phyloP scores from a whole-genome alignment of 1,140 invertebrate species.

The Eueides isabella region DNA sequence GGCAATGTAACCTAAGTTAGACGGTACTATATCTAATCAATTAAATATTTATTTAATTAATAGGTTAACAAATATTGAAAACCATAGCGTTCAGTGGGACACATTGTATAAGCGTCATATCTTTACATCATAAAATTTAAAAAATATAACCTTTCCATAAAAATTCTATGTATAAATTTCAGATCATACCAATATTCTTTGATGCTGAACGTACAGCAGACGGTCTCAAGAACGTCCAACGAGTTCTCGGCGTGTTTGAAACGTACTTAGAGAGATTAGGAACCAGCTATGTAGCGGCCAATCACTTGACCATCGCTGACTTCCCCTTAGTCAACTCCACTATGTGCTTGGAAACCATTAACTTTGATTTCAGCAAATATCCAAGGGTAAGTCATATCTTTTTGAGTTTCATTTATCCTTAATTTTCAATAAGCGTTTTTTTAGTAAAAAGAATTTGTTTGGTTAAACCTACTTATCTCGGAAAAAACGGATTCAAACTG shows the following conservation, averaged over 20 bases:
- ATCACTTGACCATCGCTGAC: slow-evolving; percentile 88
- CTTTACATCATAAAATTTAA: too few relatives aligned
- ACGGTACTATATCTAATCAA: too few relatives aligned
- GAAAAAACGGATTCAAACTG: too few relatives aligned
- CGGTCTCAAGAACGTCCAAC: slow-evolving; percentile 85
- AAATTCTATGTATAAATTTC: slow-evolving; percentile 37
- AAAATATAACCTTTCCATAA: background rate
- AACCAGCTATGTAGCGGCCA: slow-evolving; percentile 85
- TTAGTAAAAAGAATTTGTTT: too few relatives aligned
- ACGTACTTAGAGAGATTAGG: slow-evolving; percentile 84
- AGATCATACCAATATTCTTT: slow-evolving; percentile 89
- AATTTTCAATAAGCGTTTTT: too few relatives aligned
- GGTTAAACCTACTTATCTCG: too few relatives aligned
- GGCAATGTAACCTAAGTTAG: too few relatives aligned
- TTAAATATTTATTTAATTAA: too few relatives aligned
- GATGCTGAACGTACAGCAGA: slow-evolving; percentile 86
- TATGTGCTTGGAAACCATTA: slow-evolving; percentile 87
- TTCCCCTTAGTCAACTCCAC: slow-evolving; percentile 87
- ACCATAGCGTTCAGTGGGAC: too few relatives aligned
- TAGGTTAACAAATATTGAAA: too few relatives aligned
- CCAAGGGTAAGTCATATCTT: slow-evolving; percentile 55
- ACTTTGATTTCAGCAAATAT: slow-evolving; percentile 85
- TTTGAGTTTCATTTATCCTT: background rate
- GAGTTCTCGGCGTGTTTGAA: slow-evolving; percentile 86
- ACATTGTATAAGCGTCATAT: too few relatives aligned